Evolutionary conservation across 2,888 invertebrate species (phyloP).

Genomic region (Herminia tarsipennalis): DNA sequence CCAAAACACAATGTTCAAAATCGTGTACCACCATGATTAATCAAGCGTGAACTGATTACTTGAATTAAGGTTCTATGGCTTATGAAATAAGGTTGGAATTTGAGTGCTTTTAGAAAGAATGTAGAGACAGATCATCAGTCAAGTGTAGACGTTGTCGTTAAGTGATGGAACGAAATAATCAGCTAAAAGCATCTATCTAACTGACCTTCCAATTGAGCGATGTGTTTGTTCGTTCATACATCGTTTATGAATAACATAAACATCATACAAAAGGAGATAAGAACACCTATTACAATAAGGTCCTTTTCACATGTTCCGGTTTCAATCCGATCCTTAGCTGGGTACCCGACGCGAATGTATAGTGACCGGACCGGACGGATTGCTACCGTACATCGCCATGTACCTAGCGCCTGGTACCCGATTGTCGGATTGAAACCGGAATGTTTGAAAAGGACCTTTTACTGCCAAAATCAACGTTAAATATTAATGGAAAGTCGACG

Average conservation of each 20-base stretch:
- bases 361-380: too few relatives aligned
- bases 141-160: conserved; percentile 45
- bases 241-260: not conserved
- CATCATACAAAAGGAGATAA: not conserved
- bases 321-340: too few relatives aligned
- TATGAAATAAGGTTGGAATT: not conserved
- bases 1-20: conserved; percentile 4
- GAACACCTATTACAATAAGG: not conserved
- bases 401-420: too few relatives aligned
- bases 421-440: too few relatives aligned
- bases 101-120: not conserved
- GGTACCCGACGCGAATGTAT: too few relatives aligned
- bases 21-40: conserved; percentile 6
- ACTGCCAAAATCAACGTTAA: too few relatives aligned
- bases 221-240: conserved; percentile 3
- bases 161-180: conserved; percentile 58
- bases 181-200: conserved; percentile 53
- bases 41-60: not conserved
- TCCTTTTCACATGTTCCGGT: too few relatives aligned
- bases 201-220: conserved; percentile 27
- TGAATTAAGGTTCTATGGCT: not conserved
- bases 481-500: too few relatives aligned
- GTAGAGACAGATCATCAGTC: conserved; percentile 47
- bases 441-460: too few relatives aligned
- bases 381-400: too few relatives aligned